Evolutionary conservation across 2,888 invertebrate genomes (phyloP), one percentile per base, ranked within the genome.

Genomic region (Clivina fossor): DNA sequence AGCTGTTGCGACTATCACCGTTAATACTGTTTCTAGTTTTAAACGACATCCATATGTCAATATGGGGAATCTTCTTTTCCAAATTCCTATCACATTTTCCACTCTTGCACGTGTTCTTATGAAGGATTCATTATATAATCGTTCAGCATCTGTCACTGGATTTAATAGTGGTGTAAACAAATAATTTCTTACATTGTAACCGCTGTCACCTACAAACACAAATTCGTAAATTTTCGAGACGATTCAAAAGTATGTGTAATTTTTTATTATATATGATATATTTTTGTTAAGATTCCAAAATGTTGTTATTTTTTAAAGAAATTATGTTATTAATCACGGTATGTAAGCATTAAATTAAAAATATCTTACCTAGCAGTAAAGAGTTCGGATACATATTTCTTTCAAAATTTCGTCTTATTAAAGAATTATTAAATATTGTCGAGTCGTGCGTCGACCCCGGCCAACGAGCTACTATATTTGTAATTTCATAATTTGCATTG

Each of bases 61-160:
- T 28, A 61, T 55, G 9, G 63, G 63, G 60, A 65, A 65, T 33
- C 65, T 48, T 38, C 61, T 16, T 46, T 65, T 66, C 65, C 62
- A 65, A 7, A 64, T 41, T 7, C 63, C 63, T 60, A 63, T 61
- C 5, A 38, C n/a, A n/a, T 62, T 43, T 58, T 63, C 65, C 22
- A 65, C 48, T 24, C 43, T 46, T 56, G 66, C 68, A 32, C 69
- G 58, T 3, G 69, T 69, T 47, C 62, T 47, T 18, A 68, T 66
- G 16, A 67, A 56, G 4, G 57, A 22, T 38, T 59, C 53, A 51
- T 60, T 58, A 24, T 53, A 59, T 16, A 44, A 43, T n/a, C 46
- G 19, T 40, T 62, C 50, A 2, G 37, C 35, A 4, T 20, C 8
- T 2, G 30, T 49, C 18, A 2, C 15, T 5, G 57, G 51, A 19